Evolutionary conservation across 2,113 vertebrate species (phyloP).

Genomic region (Ailurus styani): DNA sequence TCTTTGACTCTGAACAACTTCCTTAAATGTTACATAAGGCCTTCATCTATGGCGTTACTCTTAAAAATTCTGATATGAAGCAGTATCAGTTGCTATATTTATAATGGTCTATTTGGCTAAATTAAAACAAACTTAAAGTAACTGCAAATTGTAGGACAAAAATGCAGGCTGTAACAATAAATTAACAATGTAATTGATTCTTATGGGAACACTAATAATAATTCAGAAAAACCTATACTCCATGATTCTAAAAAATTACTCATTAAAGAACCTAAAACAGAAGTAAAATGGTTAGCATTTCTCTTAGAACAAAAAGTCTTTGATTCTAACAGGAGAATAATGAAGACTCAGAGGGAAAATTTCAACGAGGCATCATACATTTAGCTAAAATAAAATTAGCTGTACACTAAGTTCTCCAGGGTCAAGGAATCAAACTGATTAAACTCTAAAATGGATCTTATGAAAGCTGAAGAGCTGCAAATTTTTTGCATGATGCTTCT

Average conservation of each 20-base stretch:
- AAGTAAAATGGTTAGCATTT: conserved; percentile 9
- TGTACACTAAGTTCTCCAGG: neutral
- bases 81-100: neutral
- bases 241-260: neutral
- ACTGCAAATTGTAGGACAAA: neutral
- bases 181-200: neutral
- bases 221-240: conserved; percentile 14
- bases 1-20: neutral
- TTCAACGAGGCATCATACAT: neutral
- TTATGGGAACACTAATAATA: neutral
- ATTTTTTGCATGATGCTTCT: conserved; percentile 8
- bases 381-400: neutral
- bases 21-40: neutral
- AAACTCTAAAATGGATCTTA: conserved; percentile 7
- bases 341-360: neutral
- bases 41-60: neutral
- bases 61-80: neutral
- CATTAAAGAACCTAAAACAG: neutral
- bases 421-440: neutral
- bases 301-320: neutral
- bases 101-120: neutral
- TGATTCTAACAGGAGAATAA: neutral
- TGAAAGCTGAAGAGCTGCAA: neutral
- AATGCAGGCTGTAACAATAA: neutral
- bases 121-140: neutral